phyloP scores from a whole-genome alignment of 2,113 vertebrate species.

The Piaya cayana region DNA sequence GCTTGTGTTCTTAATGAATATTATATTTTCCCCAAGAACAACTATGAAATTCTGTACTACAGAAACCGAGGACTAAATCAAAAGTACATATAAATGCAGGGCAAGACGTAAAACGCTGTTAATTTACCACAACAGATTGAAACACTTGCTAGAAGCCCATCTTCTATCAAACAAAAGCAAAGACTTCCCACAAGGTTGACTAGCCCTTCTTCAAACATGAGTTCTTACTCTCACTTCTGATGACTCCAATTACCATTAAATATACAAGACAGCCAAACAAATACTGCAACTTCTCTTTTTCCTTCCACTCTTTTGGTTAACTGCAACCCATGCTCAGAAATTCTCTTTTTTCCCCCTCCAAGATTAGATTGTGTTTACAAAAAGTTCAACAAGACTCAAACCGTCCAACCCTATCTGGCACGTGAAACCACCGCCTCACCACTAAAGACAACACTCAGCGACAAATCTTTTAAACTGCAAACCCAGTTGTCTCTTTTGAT shows the following conservation, averaged over 20 bases:
- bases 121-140: fast-evolving
- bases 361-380: neutral
- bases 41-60: neutral
- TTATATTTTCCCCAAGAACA: neutral
- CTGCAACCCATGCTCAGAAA: neutral
- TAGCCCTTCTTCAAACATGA: neutral
- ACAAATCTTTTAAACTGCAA: neutral
- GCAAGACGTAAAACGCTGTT: neutral
- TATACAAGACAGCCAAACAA: neutral
- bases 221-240: neutral
- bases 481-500: neutral
- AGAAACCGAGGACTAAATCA: neutral
- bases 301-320: neutral
- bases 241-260: neutral
- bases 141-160: neutral
- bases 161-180: neutral
- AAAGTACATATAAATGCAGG: neutral
- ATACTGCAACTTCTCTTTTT: neutral
- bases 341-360: neutral
- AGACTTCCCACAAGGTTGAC: neutral
- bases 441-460: neutral
- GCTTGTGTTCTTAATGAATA: neutral
- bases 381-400: neutral
- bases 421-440: neutral
- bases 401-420: neutral